A percentile compares a stretch with the other conserved stretches of the same genome.
Conservation (phyloP, 2,113 vertebrate species). For the Ellobius talpinus region DNA sequence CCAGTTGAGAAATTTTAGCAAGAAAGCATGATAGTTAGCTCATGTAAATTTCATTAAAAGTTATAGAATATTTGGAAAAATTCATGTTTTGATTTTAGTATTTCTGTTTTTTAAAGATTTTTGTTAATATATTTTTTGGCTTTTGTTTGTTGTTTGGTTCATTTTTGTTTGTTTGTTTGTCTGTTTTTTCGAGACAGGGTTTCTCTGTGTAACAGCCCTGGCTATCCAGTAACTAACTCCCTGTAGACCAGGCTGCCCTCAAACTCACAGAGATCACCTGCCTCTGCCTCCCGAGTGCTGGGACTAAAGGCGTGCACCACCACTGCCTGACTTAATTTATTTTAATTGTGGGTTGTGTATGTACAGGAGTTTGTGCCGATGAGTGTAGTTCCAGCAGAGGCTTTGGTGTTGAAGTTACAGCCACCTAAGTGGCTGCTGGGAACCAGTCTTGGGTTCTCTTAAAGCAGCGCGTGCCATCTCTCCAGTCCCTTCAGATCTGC, state of each 20-base stretch:
- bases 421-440: background rate
- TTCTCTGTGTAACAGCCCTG: no score
- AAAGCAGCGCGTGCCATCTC: background rate
- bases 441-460: background rate
- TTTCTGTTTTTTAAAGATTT: background rate
- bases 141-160: no score
- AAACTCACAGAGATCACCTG: no score
- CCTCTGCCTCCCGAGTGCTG: no score
- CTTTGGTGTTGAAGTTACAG: background rate
- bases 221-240: no score
- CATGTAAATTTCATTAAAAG: slow-evolving; percentile 45
- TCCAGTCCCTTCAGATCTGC: background rate
- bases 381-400: background rate
- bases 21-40: slow-evolving; percentile 2
- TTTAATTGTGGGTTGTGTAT: background rate
- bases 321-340: background rate
- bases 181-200: no score
- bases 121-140: background rate
- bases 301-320: no score
- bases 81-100: background rate
- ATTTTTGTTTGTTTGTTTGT: no score
- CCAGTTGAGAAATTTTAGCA: slow-evolving; percentile 2
- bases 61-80: slow-evolving; percentile 50
- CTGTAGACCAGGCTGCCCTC: no score
- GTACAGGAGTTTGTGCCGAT: background rate